Base-by-base conservation (phyloP, 2,113 vertebrate species). In the Tenrec ecaudatus region DNA sequence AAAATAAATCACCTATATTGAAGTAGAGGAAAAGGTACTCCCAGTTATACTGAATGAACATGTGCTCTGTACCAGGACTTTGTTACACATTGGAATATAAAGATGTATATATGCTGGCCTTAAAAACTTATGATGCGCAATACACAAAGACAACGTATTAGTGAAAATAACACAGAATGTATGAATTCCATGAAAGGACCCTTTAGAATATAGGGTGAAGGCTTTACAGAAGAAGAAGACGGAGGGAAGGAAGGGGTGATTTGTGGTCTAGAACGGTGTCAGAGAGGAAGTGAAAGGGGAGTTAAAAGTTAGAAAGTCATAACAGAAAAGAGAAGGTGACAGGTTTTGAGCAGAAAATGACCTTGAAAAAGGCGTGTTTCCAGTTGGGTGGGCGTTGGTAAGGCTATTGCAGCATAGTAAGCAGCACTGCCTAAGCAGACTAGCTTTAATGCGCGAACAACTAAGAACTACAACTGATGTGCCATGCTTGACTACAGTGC, bases 1-100 rank as follows among this genome's bases (percentile, higher is more conserved):
- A 73, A 86, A 96, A 86, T 31, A 89, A 73, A 86, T 16, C 60
- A 79, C 69, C n/a, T 88, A 40, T 25, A 8, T 3, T 91, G 17
- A 27, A 85, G 7, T 22, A 93, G 22, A 17, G 17, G 29, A 47
- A 71, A 80, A 22, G 11, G 22, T 81, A 85, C 15, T 66, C 53
- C 91, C 31, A 79, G 19, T 40, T 1, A 4, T 16, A 92, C 5
- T 29, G 40, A 40, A 40, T 40, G 38, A 86, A 91, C 9, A 81
- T 1, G 22, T 78, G 82, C 31, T 88, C 16, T 29, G 22, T 33
- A 89, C 43, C 77, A 75, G 77, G 66, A 82, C 20, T 73, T 76
- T n/a, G 10, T 9, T 33, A 78, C 33, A 33, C 14, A 68, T 69
- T 11, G 78, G 14, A 58, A 73, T 76, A n/a, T 27, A 89, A 91